These are phyloP conservation scores for Hololepta plana DNA, from an alignment of 2,888 invertebrate genomes.

Conservation along the genomic window DNA sequence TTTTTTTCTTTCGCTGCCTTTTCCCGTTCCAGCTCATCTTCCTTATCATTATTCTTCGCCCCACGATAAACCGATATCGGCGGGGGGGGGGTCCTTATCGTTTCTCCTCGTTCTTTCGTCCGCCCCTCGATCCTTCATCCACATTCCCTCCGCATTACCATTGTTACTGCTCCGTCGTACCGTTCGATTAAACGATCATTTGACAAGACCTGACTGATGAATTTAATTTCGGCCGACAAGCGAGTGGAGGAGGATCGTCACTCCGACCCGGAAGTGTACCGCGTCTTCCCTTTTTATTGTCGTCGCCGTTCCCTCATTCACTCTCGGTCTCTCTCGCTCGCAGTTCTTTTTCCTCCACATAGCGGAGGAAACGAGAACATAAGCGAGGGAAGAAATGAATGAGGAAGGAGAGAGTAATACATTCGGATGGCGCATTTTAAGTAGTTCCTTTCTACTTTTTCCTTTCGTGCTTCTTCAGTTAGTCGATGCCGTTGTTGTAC, in stretches of 20 bases:
- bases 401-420: no score
- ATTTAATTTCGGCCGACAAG: slow-evolving; percentile 19
- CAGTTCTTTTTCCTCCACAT: no score
- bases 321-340: no score
- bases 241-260: slow-evolving; percentile 7
- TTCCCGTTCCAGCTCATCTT: background rate
- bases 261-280: slow-evolving; percentile 1
- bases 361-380: no score
- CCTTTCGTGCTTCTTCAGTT: no score
- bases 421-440: slow-evolving; percentile 6
- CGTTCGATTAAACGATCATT: slow-evolving; percentile 18
- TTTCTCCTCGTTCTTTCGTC: slow-evolving; percentile 3
- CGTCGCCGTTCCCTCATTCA: no score
- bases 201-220: slow-evolving; percentile 18
- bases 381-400: no score
- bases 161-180: slow-evolving; percentile 2
- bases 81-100: slow-evolving; percentile 3
- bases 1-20: background rate
- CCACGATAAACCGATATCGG: background rate
- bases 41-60: background rate
- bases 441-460: slow-evolving; percentile 4
- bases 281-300: no score
- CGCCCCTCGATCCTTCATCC: slow-evolving; percentile 3
- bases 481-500: no score
- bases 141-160: slow-evolving; percentile 1